Conservation (phyloP, 2,888 invertebrate genomes). For the Conus canariensis region DNA sequence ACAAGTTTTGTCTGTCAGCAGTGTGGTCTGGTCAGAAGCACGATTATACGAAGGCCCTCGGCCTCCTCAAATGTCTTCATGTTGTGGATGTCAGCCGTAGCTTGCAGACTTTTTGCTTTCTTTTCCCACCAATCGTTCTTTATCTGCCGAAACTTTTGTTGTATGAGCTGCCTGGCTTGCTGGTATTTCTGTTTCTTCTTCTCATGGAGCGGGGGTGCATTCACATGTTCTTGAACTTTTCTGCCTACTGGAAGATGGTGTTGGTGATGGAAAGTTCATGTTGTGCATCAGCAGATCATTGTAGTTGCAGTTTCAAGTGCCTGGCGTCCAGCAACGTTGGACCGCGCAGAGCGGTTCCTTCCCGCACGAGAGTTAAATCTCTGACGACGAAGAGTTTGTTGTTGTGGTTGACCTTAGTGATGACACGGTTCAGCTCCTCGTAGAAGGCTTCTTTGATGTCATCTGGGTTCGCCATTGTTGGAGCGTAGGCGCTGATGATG, state of each 20-base stretch:
- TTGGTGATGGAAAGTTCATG: conserved; percentile 6
- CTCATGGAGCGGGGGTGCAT: conserved; percentile 8
- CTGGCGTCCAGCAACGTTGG: not conserved
- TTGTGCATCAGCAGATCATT: not conserved
- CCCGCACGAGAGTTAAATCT: not conserved
- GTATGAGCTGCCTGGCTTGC: not conserved
- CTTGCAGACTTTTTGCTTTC: too few relatives aligned
- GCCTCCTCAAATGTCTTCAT: too few relatives aligned
- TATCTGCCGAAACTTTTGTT: too few relatives aligned
- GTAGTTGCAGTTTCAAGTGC: not conserved
- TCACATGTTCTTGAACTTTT: not conserved
- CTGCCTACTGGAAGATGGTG: not conserved
- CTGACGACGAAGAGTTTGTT: not conserved
- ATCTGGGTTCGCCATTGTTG: too few relatives aligned
- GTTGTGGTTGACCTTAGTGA: not conserved
- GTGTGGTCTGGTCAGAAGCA: too few relatives aligned
- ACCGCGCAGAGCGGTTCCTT: not conserved
- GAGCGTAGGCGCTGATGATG: too few relatives aligned
- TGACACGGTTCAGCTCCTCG: not conserved
- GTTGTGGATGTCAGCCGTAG: too few relatives aligned
- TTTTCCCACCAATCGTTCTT: too few relatives aligned
- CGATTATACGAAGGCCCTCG: too few relatives aligned
- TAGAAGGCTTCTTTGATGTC: not conserved
- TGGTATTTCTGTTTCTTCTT: not conserved
- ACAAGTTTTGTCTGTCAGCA: too few relatives aligned